Evolutionary conservation across 2,113 vertebrate species (phyloP), one percentile per base, ranked within the genome.

Genomic region (human): DNA sequence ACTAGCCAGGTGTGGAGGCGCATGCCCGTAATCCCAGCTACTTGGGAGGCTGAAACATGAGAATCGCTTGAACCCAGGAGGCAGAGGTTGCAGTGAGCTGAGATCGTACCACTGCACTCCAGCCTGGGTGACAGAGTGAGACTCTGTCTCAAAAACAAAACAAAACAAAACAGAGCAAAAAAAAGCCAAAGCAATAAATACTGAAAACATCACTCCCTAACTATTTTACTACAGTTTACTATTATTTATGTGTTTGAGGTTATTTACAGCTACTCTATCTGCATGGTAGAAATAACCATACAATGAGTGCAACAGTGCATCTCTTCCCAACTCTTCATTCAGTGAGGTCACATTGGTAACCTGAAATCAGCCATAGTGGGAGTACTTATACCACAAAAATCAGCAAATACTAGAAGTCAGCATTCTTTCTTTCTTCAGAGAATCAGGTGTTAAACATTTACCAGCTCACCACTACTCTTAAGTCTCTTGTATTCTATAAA

Each of bases 391-490:
- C 12, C 22, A 90, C 35, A 72, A 72, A 94, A 90, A 90, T 73
- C 18, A 88, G 66, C 20, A 75, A 92, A 76, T 57, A 64, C 38
- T 76, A 82, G 40, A 82, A 88, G 91, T 75, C 38, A 68, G 45
- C 27, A 16, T 18, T 75, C 82, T 76, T 68, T n/a, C 12, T 48
- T 66, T 73, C 61, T 75, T 70, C 38, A 91, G 32, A 81, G 45
- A 75, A 55, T 86, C 43, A 32, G 6, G 27, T 96, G 23, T 73
- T 93, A 89, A 93, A 93, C 40, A 85, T 43, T 89, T 85, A 89
- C 38, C 48, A 83, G 57, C 38, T 70, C 35, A 84, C 43, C 27
- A 96, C 16, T 84, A 76, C 68, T 80, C 25, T 43, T 84, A 59
- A 76, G 35, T 93, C 40, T 70, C 70, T 70, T 93, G 13, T 40